Base-by-base conservation (phyloP, 2,888 invertebrate genomes). In the Microplitis manilae region DNA sequence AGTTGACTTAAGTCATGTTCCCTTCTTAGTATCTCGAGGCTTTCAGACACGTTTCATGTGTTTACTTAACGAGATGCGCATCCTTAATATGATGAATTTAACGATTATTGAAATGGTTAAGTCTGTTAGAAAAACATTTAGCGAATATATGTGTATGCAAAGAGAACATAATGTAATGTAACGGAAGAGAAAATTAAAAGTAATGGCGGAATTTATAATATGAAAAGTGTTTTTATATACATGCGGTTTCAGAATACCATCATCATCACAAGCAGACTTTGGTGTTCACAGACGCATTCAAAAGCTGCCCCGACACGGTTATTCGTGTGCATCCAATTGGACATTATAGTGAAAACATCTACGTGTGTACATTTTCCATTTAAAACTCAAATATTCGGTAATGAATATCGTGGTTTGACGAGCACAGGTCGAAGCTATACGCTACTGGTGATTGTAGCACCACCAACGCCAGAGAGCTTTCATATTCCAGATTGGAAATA, bases 401-500 rank as follows among this genome's bases (percentile, higher is more conserved):
- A 87, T 85, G 85, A 86, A 87, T 87, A 87, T 85, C 80, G 81
- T 77, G 80, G 80, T 76, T 39, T 60, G 77, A 71, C 69, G 60
- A 50, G 67, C 6, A 68, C 15, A 64, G 20, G 30, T 77, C 73
- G 67, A 62, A 62, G 61, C 71, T 75, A 75, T 73, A 77, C 30
- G 30, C 20, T 39, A 64, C 75, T 72, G 50, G 65, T 79, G 79
- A 85, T 84, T 84, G 83, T 81, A 82, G 13, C 50, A 50, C 9
- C 50, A 50, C 50, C 50, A 5, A 50, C 9, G 50, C 82, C 81
- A 80, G 79, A 79, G 84, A 84, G 83, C 84, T 86, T 86, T 87
- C 84, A 88, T 86, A 86, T 84, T 83, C 79, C 83, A 86, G 86
- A 88, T 88, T 88, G 88, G 84, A 89, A 87, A 86, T 87, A 86